Conservation (phyloP, 2,113 vertebrate genomes). For the Lophius piscatorius region DNA sequence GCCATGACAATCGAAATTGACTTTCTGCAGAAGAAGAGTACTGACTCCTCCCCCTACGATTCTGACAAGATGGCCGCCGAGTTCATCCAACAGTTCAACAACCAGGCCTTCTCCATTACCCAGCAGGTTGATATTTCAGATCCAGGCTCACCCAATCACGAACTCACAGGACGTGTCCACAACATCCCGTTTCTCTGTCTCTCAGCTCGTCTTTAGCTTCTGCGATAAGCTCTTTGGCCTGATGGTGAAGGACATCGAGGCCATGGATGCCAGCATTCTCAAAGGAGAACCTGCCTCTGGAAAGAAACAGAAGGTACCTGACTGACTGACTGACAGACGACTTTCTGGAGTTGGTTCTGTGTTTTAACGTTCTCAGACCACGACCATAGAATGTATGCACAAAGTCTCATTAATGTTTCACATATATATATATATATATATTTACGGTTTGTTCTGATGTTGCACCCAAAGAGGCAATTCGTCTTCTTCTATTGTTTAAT, state of each 20-base stretch:
- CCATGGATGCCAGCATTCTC: constrained; percentile 96
- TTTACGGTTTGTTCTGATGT: too few species aligned
- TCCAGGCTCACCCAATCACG: not conserved
- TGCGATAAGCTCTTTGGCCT: constrained; percentile 96
- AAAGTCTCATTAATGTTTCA: too few species aligned
- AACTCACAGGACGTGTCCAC: not conserved
- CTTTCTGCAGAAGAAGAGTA: constrained; percentile 97
- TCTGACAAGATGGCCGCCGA: constrained; percentile 97
- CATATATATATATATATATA: too few species aligned
- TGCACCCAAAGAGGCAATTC: too few species aligned
- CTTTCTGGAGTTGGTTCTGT: too few species aligned
- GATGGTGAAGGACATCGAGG: constrained; percentile 93
- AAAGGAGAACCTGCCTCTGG: constrained; percentile 87
- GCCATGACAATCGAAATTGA: constrained; percentile 97
- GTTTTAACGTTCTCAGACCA: too few species aligned
- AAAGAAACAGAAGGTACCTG: constrained; percentile 92
- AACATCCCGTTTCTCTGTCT: not conserved
- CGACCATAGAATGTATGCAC: too few species aligned
- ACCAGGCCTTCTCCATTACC: constrained; percentile 90
- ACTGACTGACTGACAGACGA: not conserved
- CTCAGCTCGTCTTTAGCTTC: constrained; percentile 94
- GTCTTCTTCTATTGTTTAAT: too few species aligned
- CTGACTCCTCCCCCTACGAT: constrained; percentile 94
- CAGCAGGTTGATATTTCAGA: constrained; percentile 92
- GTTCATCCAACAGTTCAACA: constrained; percentile 98